Base-by-base conservation (phyloP, 2,113 vertebrate species). In the Carassius auratus region DNA sequence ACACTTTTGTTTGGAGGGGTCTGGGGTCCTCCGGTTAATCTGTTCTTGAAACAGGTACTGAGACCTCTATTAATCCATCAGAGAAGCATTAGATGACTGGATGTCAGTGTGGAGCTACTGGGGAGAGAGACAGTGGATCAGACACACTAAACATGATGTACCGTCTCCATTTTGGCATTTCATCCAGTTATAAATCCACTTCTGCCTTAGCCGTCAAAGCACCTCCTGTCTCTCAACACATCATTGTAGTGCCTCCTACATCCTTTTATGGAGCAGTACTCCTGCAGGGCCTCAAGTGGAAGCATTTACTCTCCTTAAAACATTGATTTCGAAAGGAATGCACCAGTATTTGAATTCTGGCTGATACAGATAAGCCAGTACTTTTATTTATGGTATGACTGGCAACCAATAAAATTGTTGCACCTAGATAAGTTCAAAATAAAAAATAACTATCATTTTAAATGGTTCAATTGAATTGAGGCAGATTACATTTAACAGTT, bases 251-350 rank as follows among this genome's bases (percentile, higher is more conserved):
- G 26, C 75, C 61, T 52, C 21, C 62, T 68, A 75, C 52, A 59
- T 19, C 71, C 55, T 88, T 85, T 87, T 88, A 88, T 83, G 87
- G 75, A 80, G 87, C 84, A 82, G 8, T 64, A 23, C 17, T 74
- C 33, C 21, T 76, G 36, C 64, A 81, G 80, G 8, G 9, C 9
- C 14, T 14, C 36, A 69, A 69, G 64, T 52, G 61, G 62, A 81
- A 81, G 23, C 42, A 21, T 81, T 81, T 69, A 81, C 23, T 69
- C 69, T 36, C 6, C 26, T 55, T 68, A 42, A 79, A 48, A 23
- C 71, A 48, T 7, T 45, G 50, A 52, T 52, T 52, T 52, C 13
- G 14, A 52, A 52, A 52, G 50, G 50, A 52, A 52, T 52, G 50
- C 50, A 52, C 13, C 14, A 15, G 13, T 15, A 52, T 52, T 15